Percentiles rank a stretch among this genome's conserved stretches.
Evolutionary conservation across 2,113 vertebrate species (phyloP).

Genomic region (Platycercus adscitus): DNA sequence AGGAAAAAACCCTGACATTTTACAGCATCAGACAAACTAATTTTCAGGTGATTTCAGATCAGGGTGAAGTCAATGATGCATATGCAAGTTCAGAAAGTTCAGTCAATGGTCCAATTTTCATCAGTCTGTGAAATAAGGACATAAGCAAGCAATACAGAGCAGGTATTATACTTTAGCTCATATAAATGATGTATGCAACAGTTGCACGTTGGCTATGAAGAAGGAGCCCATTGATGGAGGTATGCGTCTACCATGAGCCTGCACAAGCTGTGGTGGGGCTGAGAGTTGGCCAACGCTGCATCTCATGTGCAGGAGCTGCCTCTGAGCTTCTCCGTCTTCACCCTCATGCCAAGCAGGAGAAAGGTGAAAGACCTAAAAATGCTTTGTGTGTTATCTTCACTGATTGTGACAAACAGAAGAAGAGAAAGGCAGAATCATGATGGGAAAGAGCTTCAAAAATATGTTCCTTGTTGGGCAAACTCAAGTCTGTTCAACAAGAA

Average conservation of each 20-base stretch:
- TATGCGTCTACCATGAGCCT: accelerated
- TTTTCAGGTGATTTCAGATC: constrained; percentile 25
- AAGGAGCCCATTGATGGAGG: neutral
- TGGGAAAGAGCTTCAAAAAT: constrained; percentile 63
- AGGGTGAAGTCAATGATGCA: neutral
- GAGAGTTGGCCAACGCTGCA: neutral
- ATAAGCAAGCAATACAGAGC: neutral
- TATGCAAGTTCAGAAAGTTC: neutral
- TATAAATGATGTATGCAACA: neutral
- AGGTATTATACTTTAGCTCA: neutral
- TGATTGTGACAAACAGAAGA: constrained; percentile 16
- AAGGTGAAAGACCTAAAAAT: constrained; percentile 28
- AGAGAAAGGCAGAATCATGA: constrained; percentile 28
- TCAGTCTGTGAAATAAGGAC: neutral
- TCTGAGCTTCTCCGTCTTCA: constrained; percentile 56
- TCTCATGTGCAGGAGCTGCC: neutral
- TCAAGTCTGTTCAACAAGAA: constrained; percentile 60
- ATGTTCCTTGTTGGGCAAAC: constrained; percentile 41
- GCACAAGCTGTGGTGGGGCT: neutral
- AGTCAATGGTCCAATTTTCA: neutral
- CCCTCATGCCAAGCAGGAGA: constrained; percentile 18
- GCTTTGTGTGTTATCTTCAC: constrained; percentile 31
- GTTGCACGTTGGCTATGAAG: neutral
- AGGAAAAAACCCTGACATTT: neutral
- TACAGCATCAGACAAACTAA: neutral